phyloP scores from a whole-genome alignment of 2,113 vertebrate genomes.

The Ia io region DNA sequence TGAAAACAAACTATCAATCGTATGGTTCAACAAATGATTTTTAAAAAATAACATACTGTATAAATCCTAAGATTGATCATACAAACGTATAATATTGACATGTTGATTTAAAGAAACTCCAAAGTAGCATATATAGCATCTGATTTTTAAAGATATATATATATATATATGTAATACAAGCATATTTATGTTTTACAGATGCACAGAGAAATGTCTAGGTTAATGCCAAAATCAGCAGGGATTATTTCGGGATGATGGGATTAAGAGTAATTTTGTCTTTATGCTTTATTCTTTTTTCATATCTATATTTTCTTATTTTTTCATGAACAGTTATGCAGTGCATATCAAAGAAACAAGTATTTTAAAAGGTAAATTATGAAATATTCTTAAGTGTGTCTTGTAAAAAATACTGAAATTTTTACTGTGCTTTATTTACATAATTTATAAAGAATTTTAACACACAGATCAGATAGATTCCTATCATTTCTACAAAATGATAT shows the following conservation, averaged over 20 bases:
- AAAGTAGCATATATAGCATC: background rate
- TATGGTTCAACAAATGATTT: background rate
- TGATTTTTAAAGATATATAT: slow-evolving; percentile 7
- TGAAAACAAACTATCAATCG: background rate
- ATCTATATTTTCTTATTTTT: background rate
- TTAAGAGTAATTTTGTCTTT: slow-evolving; percentile 6
- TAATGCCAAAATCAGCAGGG: background rate
- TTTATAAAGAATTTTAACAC: slow-evolving; percentile 18
- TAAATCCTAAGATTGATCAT: slow-evolving; percentile 13
- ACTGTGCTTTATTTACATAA: background rate
- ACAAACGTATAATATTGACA: background rate
- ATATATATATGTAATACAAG: background rate
- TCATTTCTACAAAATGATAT: slow-evolving; percentile 10
- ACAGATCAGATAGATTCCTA: background rate
- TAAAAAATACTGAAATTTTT: background rate
- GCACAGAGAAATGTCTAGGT: background rate
- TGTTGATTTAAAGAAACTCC: background rate
- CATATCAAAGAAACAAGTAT: slow-evolving; percentile 1
- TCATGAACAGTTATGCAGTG: background rate
- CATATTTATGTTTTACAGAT: background rate
- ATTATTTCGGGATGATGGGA: background rate
- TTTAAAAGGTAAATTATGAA: slow-evolving; percentile 25
- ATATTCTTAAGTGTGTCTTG: background rate
- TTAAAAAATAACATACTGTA: slow-evolving; percentile 6
- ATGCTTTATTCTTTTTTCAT: slow-evolving; percentile 11